Conservation (phyloP, 2,113 vertebrate species). For the Pygoscelis antarcticus region DNA sequence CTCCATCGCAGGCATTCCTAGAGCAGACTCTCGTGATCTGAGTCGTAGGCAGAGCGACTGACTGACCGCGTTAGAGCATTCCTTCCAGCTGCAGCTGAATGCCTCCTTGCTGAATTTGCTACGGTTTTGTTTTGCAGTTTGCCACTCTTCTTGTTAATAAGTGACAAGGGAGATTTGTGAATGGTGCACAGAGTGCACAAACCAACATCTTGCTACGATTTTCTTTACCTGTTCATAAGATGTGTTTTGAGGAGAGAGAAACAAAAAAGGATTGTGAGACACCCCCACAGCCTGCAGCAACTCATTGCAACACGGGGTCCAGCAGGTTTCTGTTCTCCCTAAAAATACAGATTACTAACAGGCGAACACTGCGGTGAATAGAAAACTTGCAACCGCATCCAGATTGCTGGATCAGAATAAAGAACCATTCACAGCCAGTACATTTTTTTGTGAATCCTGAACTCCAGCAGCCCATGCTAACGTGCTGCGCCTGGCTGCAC, state of each 20-base stretch:
- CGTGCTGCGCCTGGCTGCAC: conserved; percentile 32
- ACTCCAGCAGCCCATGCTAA: conserved; percentile 42
- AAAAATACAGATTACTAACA: not conserved
- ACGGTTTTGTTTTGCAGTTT: not conserved
- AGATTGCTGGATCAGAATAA: conserved; percentile 7
- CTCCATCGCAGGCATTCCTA: not conserved
- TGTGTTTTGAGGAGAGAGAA: not conserved
- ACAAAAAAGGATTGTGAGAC: not conserved
- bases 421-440: conserved; percentile 17
- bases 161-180: not conserved
- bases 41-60: not conserved
- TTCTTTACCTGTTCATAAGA: not conserved
- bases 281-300: not conserved
- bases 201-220: not conserved
- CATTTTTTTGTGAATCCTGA: conserved; percentile 29
- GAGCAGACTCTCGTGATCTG: not conserved
- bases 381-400: not conserved
- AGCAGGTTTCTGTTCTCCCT: not conserved
- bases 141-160: not conserved
- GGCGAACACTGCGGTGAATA: not conserved
- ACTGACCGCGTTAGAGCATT: not conserved
- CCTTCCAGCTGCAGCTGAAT: not conserved
- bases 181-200: not conserved
- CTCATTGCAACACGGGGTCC: not conserved
- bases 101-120: not conserved